These are phyloP conservation scores for Ormyrus rosae DNA, from an alignment of 2,888 invertebrate genomes.

Conservation along the genomic window DNA sequence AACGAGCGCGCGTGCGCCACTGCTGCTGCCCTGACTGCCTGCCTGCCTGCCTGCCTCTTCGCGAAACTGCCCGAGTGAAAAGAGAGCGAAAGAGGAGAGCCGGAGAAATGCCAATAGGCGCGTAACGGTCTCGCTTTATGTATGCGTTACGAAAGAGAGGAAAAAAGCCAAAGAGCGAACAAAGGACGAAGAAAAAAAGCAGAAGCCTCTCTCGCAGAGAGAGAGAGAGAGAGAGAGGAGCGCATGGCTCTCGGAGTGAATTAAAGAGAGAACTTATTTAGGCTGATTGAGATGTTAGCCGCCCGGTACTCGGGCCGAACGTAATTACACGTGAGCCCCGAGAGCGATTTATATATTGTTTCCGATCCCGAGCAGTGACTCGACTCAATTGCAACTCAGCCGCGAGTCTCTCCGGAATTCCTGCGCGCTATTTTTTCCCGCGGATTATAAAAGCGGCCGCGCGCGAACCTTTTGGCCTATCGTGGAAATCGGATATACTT, in stretches of 20 bases:
- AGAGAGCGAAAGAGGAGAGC: not conserved
- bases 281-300: conserved; percentile 2
- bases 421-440: not conserved
- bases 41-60: not conserved
- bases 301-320: not conserved
- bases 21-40: not conserved
- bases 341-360: not conserved
- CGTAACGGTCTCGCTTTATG: conserved; percentile 29
- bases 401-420: not conserved
- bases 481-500: not conserved
- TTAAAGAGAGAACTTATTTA: conserved; percentile 15
- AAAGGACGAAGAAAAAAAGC: conserved; percentile 2
- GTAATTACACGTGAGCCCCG: not conserved
- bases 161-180: not conserved
- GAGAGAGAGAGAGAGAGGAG: not conserved
- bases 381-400: not conserved
- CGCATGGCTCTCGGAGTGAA: not conserved
- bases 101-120: conserved; percentile 13
- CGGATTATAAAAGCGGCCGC: not conserved
- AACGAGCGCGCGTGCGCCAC: not conserved
- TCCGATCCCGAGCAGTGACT: not conserved
- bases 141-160: not conserved
- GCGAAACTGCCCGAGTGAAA: conserved; percentile 10
- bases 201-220: not conserved
- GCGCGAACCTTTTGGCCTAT: not conserved